Percentiles rank a stretch among this genome's conserved stretches.
Conservation (phyloP, 2,113 vertebrate species). For the Tapirus terrestris region DNA sequence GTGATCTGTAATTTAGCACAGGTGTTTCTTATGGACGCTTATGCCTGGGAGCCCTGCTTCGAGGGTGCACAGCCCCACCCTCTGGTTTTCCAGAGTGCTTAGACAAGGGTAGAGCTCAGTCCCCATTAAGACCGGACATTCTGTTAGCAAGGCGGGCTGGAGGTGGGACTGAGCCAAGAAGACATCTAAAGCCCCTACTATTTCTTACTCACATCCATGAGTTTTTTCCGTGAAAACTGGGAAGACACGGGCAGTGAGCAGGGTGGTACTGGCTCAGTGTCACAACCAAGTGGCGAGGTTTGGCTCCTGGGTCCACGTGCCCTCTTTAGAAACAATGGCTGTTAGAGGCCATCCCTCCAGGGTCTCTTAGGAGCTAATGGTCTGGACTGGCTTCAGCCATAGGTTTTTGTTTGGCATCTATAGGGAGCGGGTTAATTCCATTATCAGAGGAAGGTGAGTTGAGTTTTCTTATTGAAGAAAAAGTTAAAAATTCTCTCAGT, state of each 20-base stretch:
- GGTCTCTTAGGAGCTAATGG: neutral
- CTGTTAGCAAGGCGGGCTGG: neutral
- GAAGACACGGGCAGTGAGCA: neutral
- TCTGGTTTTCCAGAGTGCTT: neutral
- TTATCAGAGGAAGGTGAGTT: neutral
- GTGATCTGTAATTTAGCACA: neutral
- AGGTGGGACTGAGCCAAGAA: neutral
- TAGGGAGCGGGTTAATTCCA: neutral
- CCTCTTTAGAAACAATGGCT: neutral
- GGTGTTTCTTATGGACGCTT: neutral
- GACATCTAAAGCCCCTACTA: rapidly evolving
- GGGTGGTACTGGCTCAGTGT: neutral
- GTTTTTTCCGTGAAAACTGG: neutral
- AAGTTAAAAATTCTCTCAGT: neutral
- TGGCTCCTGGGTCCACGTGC: neutral
- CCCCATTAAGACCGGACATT: neutral
- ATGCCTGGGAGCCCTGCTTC: neutral
- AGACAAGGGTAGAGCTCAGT: neutral
- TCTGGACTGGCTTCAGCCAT: neutral
- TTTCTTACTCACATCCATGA: neutral
- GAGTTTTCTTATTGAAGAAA: neutral
- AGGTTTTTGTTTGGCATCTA: rapidly evolving
- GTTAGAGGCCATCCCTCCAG: neutral
- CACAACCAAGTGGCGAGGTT: neutral
- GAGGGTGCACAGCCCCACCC: neutral